Evolutionary conservation across 2,888 invertebrate genomes (phyloP).

Genomic region (Ephialtes manifestator): DNA sequence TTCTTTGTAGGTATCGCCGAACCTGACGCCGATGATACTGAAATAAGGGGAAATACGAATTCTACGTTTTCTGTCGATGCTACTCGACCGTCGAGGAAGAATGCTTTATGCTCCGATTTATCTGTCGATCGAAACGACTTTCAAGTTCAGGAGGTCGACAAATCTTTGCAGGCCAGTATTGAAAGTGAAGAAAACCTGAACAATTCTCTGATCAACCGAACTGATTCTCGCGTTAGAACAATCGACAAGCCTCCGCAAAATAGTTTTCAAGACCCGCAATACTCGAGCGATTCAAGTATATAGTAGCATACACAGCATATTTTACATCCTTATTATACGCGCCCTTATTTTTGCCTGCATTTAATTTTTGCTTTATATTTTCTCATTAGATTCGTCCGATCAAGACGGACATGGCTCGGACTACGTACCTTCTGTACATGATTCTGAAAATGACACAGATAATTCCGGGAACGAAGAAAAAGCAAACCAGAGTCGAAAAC

Average conservation of each 20-base stretch:
- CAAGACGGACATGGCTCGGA: no score
- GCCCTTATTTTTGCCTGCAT: no score
- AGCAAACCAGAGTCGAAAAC: neutral
- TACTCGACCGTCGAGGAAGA: neutral
- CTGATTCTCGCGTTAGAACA: neutral
- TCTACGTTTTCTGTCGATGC: neutral
- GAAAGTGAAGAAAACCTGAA: neutral
- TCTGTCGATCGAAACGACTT: neutral
- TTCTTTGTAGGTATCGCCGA: neutral
- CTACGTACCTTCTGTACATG: no score
- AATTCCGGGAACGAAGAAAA: neutral
- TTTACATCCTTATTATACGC: neutral
- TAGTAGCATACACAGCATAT: neutral
- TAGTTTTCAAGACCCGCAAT: neutral
- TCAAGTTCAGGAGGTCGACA: neutral
- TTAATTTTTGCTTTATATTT: no score
- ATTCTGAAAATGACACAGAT: no score
- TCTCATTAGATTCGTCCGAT: no score
- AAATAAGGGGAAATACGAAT: neutral
- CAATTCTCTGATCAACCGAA: neutral
- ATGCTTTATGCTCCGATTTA: neutral
- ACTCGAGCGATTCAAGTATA: neutral
- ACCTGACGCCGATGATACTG: neutral
- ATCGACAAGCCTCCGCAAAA: neutral
- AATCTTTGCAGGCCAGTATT: neutral